Evolutionary conservation across 2,888 invertebrate species (phyloP).

Genomic region (Epinotia nisella): DNA sequence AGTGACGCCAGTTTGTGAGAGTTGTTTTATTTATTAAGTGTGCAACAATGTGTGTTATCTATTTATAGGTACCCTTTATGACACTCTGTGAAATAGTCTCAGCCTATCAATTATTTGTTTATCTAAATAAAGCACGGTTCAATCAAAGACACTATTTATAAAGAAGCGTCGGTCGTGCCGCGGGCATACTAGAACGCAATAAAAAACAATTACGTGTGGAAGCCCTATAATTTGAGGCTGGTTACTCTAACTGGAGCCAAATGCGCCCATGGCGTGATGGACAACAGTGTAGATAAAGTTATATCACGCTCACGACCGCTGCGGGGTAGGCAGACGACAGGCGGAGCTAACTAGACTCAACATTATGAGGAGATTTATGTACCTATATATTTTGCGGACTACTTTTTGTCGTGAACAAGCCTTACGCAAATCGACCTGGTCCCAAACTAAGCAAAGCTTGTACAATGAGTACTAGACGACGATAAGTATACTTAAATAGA

Average conservation of each 20-base stretch:
- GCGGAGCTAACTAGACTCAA: not conserved
- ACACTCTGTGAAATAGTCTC: not conserved
- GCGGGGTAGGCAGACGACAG: constrained; percentile 8
- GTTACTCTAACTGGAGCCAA: constrained; percentile 37
- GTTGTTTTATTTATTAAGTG: too few relatives aligned
- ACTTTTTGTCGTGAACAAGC: too few relatives aligned
- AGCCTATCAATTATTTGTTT: constrained; percentile 9
- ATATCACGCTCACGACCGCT: constrained; percentile 18
- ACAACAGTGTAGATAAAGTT: constrained; percentile 18
- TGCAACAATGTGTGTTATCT: too few relatives aligned
- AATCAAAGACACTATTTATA: constrained; percentile 18
- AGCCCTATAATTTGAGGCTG: constrained; percentile 40
- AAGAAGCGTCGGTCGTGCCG: constrained; percentile 22
- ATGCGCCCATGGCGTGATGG: constrained; percentile 41
- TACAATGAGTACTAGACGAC: too few relatives aligned
- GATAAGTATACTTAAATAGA: too few relatives aligned
- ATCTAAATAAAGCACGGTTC: constrained; percentile 6
- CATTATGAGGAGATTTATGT: too few relatives aligned
- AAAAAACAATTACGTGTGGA: constrained; percentile 40
- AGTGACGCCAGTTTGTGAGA: too few relatives aligned
- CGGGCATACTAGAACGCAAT: constrained; percentile 31
- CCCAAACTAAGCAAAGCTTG: too few relatives aligned
- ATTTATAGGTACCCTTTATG: too few relatives aligned
- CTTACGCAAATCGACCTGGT: too few relatives aligned
- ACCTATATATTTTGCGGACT: too few relatives aligned